Percentiles rank a stretch among this genome's conserved stretches.
Conservation (phyloP, 2,113 vertebrate species). For the Tursiops truncatus region DNA sequence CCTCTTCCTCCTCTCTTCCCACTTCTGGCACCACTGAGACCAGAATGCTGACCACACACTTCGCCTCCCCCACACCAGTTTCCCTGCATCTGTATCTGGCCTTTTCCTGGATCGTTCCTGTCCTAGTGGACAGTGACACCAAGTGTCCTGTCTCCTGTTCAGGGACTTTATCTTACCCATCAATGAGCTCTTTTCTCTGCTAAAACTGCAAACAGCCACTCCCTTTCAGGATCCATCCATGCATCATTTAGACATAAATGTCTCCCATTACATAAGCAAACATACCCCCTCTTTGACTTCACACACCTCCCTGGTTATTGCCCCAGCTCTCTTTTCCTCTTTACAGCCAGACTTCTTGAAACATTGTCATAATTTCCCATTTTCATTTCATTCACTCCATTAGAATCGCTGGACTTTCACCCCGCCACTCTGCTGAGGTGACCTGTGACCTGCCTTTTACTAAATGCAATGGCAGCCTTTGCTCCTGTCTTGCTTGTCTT, state of each 20-base stretch:
- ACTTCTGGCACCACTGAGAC: not conserved
- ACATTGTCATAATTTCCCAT: not conserved
- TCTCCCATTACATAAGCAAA: not conserved
- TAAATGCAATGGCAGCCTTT: fast-evolving
- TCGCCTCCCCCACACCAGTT: not conserved
- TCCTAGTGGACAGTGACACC: not conserved
- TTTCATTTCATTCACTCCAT: not conserved
- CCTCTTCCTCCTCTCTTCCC: not conserved
- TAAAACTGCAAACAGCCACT: too few relatives aligned
- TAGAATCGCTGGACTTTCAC: not conserved
- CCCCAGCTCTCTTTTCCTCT: not conserved
- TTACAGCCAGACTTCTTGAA: not conserved
- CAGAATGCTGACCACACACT: not conserved
- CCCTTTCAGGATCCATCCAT: not conserved
- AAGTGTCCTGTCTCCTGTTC: not conserved
- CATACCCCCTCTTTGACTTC: not conserved
- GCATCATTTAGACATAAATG: not conserved
- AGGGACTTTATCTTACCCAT: not conserved
- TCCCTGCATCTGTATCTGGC: not conserved
- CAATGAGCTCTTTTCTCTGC: not conserved
- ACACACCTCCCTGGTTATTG: not conserved
- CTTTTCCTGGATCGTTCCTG: not conserved
- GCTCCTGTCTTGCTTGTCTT: not conserved
- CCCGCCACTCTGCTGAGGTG: not conserved
- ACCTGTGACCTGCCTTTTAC: not conserved